Percentiles rank a stretch among this genome's conserved stretches.
phyloP scores from a whole-genome alignment of 2,113 vertebrate genomes.

The Cephalopterus ornatus region DNA sequence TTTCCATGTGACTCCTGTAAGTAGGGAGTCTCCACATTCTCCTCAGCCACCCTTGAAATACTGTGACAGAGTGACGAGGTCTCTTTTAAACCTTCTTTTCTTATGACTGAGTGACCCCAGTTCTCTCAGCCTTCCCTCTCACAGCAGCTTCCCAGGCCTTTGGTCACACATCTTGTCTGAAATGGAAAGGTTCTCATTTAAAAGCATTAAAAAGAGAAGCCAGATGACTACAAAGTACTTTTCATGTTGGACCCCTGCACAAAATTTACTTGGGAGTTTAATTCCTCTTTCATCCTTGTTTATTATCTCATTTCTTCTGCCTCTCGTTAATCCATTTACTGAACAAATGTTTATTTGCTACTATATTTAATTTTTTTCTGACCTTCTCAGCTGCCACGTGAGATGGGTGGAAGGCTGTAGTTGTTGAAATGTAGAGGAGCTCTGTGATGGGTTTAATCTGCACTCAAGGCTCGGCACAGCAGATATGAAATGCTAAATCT shows the following conservation, averaged over 20 bases:
- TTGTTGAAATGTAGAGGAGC: not conserved
- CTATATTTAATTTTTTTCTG: not conserved
- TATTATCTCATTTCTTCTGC: not conserved
- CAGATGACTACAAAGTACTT: not conserved
- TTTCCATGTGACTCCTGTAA: not conserved
- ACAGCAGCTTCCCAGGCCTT: not conserved
- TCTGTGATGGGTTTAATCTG: not conserved
- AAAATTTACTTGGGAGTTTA: not conserved
- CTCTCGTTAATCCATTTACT: not conserved
- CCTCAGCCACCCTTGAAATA: accelerated
- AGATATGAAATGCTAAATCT: not conserved
- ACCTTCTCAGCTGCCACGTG: not conserved
- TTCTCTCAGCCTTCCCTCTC: not conserved
- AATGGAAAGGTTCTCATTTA: not conserved
- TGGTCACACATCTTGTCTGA: not conserved
- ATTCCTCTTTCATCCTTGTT: not conserved
- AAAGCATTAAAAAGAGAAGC: not conserved
- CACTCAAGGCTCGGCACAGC: not conserved
- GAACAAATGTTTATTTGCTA: not conserved
- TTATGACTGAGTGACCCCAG: accelerated
- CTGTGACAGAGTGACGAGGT: accelerated
- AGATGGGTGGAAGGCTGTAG: not conserved
- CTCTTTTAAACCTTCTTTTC: not conserved
- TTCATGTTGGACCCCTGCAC: too few relatives aligned
- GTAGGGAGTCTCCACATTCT: not conserved